phyloP scores from a whole-genome alignment of 2,888 invertebrate species.

The Galerucella pusilla region DNA sequence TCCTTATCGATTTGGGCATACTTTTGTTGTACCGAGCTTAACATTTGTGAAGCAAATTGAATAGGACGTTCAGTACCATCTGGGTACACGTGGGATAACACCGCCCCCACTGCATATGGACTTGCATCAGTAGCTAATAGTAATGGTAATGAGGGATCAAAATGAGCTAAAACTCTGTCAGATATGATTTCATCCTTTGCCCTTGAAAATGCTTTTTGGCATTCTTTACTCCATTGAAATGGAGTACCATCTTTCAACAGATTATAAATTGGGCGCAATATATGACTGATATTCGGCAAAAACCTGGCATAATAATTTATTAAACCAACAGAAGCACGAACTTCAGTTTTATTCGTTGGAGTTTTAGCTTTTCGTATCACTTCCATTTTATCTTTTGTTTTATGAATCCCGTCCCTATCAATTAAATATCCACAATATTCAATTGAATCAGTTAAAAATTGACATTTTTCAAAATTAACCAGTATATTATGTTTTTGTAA shows the following conservation, averaged over 20 bases:
- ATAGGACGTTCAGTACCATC: constrained; percentile 38
- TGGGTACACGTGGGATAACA: constrained; percentile 24
- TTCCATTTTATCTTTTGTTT: too few species aligned
- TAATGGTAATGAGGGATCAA: too few species aligned
- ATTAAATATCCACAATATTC: too few species aligned
- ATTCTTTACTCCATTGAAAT: constrained; percentile 33
- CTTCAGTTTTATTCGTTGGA: constrained; percentile 26
- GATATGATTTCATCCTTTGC: constrained; percentile 23
- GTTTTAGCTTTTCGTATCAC: constrained; percentile 40
- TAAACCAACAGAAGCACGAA: constrained; percentile 25
- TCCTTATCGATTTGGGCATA: constrained; percentile 42
- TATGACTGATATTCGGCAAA: constrained; percentile 18
- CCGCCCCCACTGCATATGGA: constrained; percentile 25
- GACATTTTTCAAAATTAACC: too few species aligned
- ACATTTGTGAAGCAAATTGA: constrained; percentile 35
- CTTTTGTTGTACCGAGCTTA: constrained; percentile 20
- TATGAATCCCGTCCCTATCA: too few species aligned
- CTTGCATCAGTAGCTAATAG: constrained; percentile 13
- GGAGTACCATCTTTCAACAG: constrained; percentile 11
- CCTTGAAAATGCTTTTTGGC: constrained; percentile 30
- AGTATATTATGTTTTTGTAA: too few species aligned
- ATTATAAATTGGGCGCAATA: constrained; percentile 26
- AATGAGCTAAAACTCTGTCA: neutral
- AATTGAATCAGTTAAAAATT: too few species aligned
- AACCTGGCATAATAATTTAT: constrained; percentile 41